These are phyloP conservation scores for Isichthys henryi DNA, from an alignment of 2,113 vertebrate genomes.

Conservation along the genomic window DNA sequence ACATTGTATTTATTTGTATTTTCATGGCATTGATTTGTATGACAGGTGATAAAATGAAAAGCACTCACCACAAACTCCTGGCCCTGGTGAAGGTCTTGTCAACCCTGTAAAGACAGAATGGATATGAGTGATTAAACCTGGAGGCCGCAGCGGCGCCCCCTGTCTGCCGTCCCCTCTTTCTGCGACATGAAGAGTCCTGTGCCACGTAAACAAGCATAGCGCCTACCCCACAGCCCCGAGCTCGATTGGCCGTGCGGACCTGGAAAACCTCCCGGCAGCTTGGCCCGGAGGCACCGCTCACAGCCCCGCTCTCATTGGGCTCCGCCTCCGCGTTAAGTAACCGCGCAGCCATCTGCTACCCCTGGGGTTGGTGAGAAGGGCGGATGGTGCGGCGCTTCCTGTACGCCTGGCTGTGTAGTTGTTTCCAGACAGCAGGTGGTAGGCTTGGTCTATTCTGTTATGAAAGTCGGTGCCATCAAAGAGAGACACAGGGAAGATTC, in stretches of 20 bases:
- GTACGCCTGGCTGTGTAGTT: background rate
- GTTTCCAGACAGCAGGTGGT: background rate
- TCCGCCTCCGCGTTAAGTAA: background rate
- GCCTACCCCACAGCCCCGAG: background rate
- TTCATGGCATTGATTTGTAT: background rate
- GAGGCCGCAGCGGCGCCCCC: background rate
- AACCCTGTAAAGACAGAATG: constrained; percentile 43
- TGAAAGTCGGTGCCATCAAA: background rate
- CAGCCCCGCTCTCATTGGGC: background rate
- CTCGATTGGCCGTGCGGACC: background rate
- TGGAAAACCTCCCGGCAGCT: background rate
- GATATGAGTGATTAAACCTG: background rate
- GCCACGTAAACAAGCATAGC: background rate
- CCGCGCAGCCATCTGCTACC: background rate
- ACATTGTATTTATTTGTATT: background rate
- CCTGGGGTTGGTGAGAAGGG: background rate
- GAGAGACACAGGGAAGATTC: background rate
- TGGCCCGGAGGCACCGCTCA: background rate
- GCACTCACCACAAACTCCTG: constrained; percentile 54
- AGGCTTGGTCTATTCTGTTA: background rate
- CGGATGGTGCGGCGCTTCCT: background rate
- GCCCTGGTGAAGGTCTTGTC: constrained; percentile 60
- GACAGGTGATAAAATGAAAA: background rate
- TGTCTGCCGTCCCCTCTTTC: background rate
- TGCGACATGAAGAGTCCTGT: no score